Base-by-base conservation (phyloP, 2,113 vertebrate genomes). In the Spilogale gracilis region DNA sequence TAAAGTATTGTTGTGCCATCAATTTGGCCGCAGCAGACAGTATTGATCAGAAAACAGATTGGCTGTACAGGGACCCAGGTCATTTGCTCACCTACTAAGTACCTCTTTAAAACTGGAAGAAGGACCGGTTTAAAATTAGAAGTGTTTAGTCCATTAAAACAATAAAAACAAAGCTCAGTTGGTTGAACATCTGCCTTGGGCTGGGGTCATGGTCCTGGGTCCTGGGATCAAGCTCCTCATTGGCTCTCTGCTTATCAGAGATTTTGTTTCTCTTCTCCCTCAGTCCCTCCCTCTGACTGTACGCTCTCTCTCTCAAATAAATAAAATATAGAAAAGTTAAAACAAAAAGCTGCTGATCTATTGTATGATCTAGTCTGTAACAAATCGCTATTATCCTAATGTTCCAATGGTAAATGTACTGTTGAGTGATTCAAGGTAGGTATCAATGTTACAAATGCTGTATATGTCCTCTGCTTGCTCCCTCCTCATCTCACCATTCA, bases 1-100 rank as follows among this genome's bases (percentile, higher is more conserved):
- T 83, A 88, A 80, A 88, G 67, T 96, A 76, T 65, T 88, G 56
- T 56, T 80, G 69, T 32, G 43, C 63, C 32, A 80, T 78, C 84
- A 83, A 30, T 90, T 91, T 71, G 20, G 27, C 43, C 63, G 5
- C 48, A 80, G n/a, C 20, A 94, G 32, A 69, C 12, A 30, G 43
- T 76, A 83, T 84, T 69, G 80, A 94, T 91, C 83, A 78, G 56
- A 63, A 86, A 43, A 67, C 56, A 58, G 43, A 73, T 48, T 67
- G 69, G 6, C 48, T 67, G 0, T 54, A 27, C 9, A 45, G 54
- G 21, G n/a, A 25, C 25, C 74, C 2, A 65, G 73, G 61, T 63
- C 38, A 71, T 71, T 61, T 65, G n/a, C 43, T 89, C 43, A 56
- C 27, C n/a, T 85, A 21, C 18, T 50, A 8, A 89, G 1, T 6